Conservation (phyloP, 1,140 invertebrate genomes). For the Conus ventricosus region DNA sequence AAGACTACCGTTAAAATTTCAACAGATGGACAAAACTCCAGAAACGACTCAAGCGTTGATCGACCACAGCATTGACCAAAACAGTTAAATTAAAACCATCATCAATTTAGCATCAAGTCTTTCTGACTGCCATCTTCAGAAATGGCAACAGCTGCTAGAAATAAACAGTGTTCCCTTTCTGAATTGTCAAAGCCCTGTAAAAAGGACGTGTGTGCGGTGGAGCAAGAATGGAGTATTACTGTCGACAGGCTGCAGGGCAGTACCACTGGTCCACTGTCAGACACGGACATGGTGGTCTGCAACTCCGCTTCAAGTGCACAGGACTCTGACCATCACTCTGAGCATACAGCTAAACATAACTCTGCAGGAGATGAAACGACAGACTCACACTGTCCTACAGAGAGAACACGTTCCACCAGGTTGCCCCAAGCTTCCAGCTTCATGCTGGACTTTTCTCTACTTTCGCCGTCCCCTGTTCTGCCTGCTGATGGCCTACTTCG, state of each 20-base stretch:
- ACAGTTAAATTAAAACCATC: background rate
- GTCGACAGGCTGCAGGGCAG: background rate
- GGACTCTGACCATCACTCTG: background rate
- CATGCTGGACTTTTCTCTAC: background rate
- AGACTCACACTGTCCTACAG: background rate
- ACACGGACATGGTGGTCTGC: background rate
- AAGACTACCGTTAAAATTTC: background rate
- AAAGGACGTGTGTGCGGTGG: too few species aligned
- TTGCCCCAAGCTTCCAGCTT: background rate
- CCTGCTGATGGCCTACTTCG: background rate
- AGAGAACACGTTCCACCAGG: background rate
- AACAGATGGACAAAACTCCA: background rate
- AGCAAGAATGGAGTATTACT: too few species aligned
- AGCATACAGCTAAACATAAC: background rate
- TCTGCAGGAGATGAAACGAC: background rate
- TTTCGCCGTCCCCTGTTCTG: background rate
- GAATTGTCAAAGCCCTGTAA: too few species aligned
- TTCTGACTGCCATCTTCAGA: background rate
- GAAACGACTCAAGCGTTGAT: background rate
- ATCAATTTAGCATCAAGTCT: background rate
- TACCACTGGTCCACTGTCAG: background rate
- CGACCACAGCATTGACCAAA: too few species aligned
- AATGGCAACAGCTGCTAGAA: background rate
- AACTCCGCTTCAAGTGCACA: background rate
- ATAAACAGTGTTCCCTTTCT: too few species aligned